Evolutionary conservation across 2,797 vertebrate species (phyloP), one percentile per base, ranked within the genome.

Genomic region (Trichosurus vulpecula): DNA sequence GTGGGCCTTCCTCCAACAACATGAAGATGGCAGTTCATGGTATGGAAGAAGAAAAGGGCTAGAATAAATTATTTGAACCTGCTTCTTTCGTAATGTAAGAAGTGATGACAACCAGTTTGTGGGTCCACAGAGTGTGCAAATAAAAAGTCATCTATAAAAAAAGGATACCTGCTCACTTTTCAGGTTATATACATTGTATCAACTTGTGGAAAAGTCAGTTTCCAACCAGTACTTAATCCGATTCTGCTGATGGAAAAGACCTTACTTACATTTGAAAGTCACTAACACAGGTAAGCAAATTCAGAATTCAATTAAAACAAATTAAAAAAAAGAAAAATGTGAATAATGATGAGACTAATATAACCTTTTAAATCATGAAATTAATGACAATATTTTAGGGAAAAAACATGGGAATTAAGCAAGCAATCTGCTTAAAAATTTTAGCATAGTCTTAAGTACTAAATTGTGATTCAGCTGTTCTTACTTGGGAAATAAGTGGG

Each of bases 1-100:
- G 41, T 99, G 99, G 99, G 97, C 57, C 95, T 91, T 99, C 55
- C 55, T 29, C 55, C 25, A 29, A 1, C 55, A 56, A 29, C 55
- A 29, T 56, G 25, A 27, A 56, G 25, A 55, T 55, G 6, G 27
- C 56, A 27, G 6, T 56, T 56, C 56, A 27, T 25, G 27, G 22
- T 25, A 6, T 56, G 25, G 29, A 29, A 56, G 55, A 27, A 56
- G 55, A 56, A 29, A 56, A 8, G 6, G 55, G 6, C 55, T 56
- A 29, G 55, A 55, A 56, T 56, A 27, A 56, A 8, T 29, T 2
- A 29, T 56, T 56, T 8, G 55, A 56, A 29, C 56, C 55, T 29
- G 55, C 6, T 29, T 56, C 55, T 56, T 56, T 0, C 6, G 55
- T 56, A 56, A 29, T 16, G 95, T 94, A 4, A 53, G 11, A 52